Percentiles rank a stretch among this genome's conserved stretches.
Evolutionary conservation across 2,113 vertebrate genomes (phyloP).

Genomic region (Petromus typicus): DNA sequence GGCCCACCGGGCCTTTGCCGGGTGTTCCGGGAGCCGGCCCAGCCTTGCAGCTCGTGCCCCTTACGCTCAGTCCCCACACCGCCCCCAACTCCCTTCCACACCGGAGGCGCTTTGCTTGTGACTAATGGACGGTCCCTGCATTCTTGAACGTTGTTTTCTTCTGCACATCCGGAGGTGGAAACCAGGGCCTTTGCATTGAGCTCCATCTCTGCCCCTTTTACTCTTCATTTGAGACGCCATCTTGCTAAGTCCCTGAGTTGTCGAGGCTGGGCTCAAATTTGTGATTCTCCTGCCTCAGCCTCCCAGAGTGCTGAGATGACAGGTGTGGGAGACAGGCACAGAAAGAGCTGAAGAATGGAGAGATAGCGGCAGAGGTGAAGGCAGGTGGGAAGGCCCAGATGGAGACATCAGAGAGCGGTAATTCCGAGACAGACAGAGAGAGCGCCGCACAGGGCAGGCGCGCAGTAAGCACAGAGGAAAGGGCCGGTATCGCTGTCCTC

Average conservation of each 20-base stretch:
- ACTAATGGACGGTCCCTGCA: background rate
- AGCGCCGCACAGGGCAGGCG: background rate
- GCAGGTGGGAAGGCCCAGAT: background rate
- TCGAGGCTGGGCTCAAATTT: background rate
- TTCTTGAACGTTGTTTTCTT: background rate
- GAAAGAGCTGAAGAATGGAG: background rate
- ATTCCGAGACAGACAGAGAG: no score
- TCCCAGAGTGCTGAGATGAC: background rate
- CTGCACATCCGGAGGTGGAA: no score
- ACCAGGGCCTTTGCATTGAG: background rate
- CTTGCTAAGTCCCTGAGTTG: background rate
- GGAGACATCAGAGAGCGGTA: background rate
- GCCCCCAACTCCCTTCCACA: background rate
- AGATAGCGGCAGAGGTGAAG: background rate
- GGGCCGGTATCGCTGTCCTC: background rate
- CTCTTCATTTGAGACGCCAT: background rate
- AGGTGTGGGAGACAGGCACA: background rate
- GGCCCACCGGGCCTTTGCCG: no score
- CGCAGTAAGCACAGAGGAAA: no score
- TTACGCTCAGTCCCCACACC: background rate
- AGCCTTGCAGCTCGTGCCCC: background rate
- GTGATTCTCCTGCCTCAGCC: background rate
- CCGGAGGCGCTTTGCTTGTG: background rate
- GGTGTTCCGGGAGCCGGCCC: rapidly evolving
- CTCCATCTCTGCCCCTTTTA: background rate